Conservation (phyloP, 2,888 invertebrate species). For the Drosophila fulvimacula region DNA sequence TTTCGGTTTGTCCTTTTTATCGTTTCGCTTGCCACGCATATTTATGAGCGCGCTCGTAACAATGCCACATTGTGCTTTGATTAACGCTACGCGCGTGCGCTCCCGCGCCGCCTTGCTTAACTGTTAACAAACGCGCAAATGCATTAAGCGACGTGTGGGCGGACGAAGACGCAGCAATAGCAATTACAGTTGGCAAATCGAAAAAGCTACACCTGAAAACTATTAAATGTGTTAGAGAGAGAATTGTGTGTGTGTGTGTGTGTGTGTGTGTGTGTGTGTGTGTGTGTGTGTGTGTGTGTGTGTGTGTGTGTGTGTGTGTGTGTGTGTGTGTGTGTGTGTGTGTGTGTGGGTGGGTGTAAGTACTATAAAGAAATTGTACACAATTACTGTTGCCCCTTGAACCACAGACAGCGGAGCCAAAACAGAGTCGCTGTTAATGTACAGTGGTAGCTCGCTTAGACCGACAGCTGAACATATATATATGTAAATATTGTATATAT, state of each 20-base stretch:
- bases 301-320: slow-evolving; percentile 4
- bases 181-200: slow-evolving; percentile 56
- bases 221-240: slow-evolving; percentile 59
- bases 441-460: slow-evolving; percentile 3
- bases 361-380: slow-evolving; percentile 39
- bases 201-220: slow-evolving; percentile 60
- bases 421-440: slow-evolving; percentile 14
- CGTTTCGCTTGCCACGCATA: slow-evolving; percentile 60
- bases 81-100: slow-evolving; percentile 56
- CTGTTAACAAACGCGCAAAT: slow-evolving; percentile 40
- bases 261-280: slow-evolving; percentile 5
- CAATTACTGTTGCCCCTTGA: slow-evolving; percentile 58
- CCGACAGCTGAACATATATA: neutral
- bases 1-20: slow-evolving; percentile 55
- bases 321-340: slow-evolving; percentile 8
- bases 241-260: slow-evolving; percentile 6
- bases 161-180: slow-evolving; percentile 22
- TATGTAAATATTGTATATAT: no score
- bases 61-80: slow-evolving; percentile 55
- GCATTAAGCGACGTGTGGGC: slow-evolving; percentile 46
- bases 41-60: slow-evolving; percentile 39
- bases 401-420: slow-evolving; percentile 39
- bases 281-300: slow-evolving; percentile 4
- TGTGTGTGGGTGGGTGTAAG: slow-evolving; percentile 6
- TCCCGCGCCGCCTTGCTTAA: slow-evolving; percentile 20